Evolutionary conservation across 2,113 vertebrate genomes (phyloP), one percentile per base, ranked within the genome.

Genomic region (Ursus arctos): DNA sequence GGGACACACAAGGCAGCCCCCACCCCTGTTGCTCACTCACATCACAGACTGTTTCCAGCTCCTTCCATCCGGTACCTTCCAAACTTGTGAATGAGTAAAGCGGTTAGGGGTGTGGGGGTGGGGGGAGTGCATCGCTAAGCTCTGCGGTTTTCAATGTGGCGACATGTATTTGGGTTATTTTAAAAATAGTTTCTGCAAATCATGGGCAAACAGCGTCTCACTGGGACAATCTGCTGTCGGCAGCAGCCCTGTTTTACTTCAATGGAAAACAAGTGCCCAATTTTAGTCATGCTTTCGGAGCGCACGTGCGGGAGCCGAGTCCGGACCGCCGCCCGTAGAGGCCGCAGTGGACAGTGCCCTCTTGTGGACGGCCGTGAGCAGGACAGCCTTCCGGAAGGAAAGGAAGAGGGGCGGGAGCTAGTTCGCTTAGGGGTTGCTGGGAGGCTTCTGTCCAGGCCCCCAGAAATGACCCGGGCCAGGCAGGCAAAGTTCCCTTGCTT

Each of bases 181-280:
- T 83, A 74, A 97, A 97, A 97, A 95, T 87, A 96, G 86, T 80
- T 96, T 90, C 92, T 92, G 72, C 77, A 95, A 69, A 95, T 92
- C 89, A 95, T 36, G 79, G 77, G 55, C 91, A 79, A 43, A 74
- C 57, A 36, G 67, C 47, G 28, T 88, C 85, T 93, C 49, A 16
- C 59, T 24, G 71, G n/a, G 51, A 82, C 76, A 90, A 63, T 71
- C 43, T 79, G 53, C 87, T 91, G 91, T 67, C 8, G 28, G n/a
- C 80, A 92, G 92, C 93, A 88, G 71, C 57, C 90, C 93, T 91
- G 77, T 55, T 94, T 92, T 81, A 57, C 77, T 92, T 94, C 91
- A 59, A 13, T 57, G 59, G 67, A 79, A 31, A 28, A 69, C 21
- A 47, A 74, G 55, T 40, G 85, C 85, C 91, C 96, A 76, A 47